A percentile compares a stretch with the other conserved stretches of the same genome.
These are phyloP conservation scores for Hippocampus abdominalis DNA, from an alignment of 2,113 vertebrate species.

Conservation along the genomic window DNA sequence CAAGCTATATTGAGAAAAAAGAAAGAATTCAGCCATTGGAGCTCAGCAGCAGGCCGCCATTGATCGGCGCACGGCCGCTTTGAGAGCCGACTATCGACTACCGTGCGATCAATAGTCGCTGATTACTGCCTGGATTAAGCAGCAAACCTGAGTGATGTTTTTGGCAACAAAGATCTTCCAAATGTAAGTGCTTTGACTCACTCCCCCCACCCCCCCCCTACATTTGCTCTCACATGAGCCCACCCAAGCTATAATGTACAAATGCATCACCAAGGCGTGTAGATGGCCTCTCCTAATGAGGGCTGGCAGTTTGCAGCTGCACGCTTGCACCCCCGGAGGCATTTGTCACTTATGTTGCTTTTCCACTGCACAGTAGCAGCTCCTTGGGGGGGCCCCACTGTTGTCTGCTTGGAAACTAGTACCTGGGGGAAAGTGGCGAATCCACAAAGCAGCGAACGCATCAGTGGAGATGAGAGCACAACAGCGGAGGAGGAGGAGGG, in stretches of 20 bases:
- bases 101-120: slow-evolving; percentile 60
- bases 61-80: slow-evolving; percentile 42
- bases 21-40: slow-evolving; percentile 11
- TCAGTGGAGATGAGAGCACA: neutral
- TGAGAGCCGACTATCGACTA: slow-evolving; percentile 55
- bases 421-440: neutral
- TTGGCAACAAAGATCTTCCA: slow-evolving; percentile 20
- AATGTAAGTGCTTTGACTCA: neutral
- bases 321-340: slow-evolving; percentile 7
- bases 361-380: neutral
- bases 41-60: slow-evolving; percentile 42
- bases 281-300: slow-evolving; percentile 40
- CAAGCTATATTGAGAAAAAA: neutral
- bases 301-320: slow-evolving; percentile 34
- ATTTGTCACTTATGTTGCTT: neutral
- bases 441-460: neutral
- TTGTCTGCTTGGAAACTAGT: neutral
- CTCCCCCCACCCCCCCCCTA: too few relatives aligned
- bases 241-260: neutral
- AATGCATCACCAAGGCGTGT: slow-evolving; percentile 15
- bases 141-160: slow-evolving; percentile 27
- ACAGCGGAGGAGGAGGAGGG: neutral
- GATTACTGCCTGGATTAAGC: slow-evolving; percentile 47
- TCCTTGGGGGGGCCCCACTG: neutral
- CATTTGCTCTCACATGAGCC: too few relatives aligned